phyloP scores from a whole-genome alignment of 2,888 invertebrate species.

The Polymixis lichenea region DNA sequence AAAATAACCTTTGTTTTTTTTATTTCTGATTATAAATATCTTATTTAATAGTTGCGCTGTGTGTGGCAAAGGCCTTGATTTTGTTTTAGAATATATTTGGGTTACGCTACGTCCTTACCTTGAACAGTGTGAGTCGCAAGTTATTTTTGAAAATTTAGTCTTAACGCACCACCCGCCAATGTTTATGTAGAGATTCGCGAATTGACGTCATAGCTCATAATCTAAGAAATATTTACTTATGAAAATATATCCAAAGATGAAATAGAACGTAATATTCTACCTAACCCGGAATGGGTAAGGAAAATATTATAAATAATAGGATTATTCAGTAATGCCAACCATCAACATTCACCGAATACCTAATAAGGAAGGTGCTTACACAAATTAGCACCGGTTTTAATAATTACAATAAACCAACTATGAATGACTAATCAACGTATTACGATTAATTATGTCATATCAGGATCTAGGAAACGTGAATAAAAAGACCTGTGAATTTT shows the following conservation, averaged over 20 bases:
- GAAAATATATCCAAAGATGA: not conserved
- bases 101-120: slow-evolving; percentile 87
- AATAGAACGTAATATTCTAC: not conserved
- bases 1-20: slow-evolving; percentile 33
- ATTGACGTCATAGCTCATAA: slow-evolving; percentile 57
- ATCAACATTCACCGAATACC: not conserved
- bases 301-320: not conserved
- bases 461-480: not conserved
- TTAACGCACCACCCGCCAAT: slow-evolving; percentile 72
- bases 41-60: slow-evolving; percentile 50
- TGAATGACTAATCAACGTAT: slow-evolving; percentile 35
- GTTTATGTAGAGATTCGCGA: slow-evolving; percentile 69
- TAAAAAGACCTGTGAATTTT: not conserved
- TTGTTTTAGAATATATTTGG: slow-evolving; percentile 84
- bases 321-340: slow-evolving; percentile 3
- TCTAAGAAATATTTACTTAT: not conserved
- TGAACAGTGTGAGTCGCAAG: slow-evolving; percentile 83
- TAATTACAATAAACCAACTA: slow-evolving; percentile 3
- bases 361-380: not conserved
- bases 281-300: not conserved
- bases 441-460: not conserved
- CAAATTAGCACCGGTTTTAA: slow-evolving; percentile 13
- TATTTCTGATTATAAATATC: slow-evolving; percentile 34
- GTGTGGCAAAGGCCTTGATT: slow-evolving; percentile 81
- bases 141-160: slow-evolving; percentile 85